Base-by-base conservation (phyloP, 2,797 vertebrate species). In the Rhinoraja longicauda region DNA sequence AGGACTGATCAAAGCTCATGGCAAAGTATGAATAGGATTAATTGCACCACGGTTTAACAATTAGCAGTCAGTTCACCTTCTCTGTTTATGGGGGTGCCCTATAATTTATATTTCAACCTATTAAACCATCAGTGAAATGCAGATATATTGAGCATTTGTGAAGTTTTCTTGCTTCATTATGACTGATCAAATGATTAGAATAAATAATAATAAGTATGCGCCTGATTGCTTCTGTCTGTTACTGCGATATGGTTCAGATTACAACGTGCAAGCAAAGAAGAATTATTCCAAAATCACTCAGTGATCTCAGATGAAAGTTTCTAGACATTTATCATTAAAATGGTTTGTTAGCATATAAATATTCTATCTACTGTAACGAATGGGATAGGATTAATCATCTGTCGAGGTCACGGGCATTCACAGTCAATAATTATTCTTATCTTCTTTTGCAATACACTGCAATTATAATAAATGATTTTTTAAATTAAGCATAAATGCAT, bases 141-240 rank as follows among this genome's bases (percentile, higher is more conserved):
- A 91, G 90, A 73, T 17, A 45, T 45, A 73, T 53, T 15, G 36
- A 91, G 45, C 73, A 73, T 91, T 91, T 73, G 90, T 91, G 90
- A 91, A 53, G 36, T 73, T 73, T 73, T 72, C 36, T 91, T 1
- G 72, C 39, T 91, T 91, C 72, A 91, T 91, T 72, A 73, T 91
- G 36, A 73, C 90, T 53, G 39, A 92, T 72, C 70, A 92, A 92
- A 73, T 75, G 39, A 92, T 45, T 73, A 73, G 12, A 62, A 75
- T 26, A 13, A 92, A 92, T 73, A 92, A 92, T 73, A 92, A 92
- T 92, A 92, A 72, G 21, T 92, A 91, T 91, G 39, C 29, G 24
- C 67, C 90, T 73, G 64, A 91, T 8, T 72, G 32, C 67, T 32
- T 64, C 67, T 73, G 70, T 53, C 67, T 72, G 70, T 29, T 92